These are phyloP conservation scores for Achroia grisella DNA, from an alignment of 1,140 invertebrate genomes.

Conservation along the genomic window DNA sequence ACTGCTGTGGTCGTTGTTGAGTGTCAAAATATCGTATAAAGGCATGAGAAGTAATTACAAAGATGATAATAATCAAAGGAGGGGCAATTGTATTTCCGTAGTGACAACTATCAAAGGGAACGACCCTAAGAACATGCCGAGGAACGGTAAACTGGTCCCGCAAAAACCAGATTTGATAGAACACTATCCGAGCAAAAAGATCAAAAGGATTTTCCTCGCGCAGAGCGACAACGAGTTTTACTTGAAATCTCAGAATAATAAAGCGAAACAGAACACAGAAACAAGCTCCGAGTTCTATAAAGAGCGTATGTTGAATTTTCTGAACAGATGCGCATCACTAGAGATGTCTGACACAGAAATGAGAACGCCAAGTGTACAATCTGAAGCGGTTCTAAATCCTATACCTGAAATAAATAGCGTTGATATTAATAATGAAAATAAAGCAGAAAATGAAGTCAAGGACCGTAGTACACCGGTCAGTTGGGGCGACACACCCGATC, in stretches of 20 bases:
- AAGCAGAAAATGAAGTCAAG: conserved; percentile 19
- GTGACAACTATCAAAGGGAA: conserved; percentile 73
- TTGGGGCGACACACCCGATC: conserved; percentile 63
- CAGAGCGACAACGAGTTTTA: conserved; percentile 67
- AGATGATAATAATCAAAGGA: conserved; percentile 61
- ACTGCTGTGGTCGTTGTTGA: conserved; percentile 75
- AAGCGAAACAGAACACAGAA: conserved; percentile 53
- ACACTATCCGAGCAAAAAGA: conserved; percentile 70
- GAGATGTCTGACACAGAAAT: conserved; percentile 51
- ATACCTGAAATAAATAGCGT: conserved; percentile 40
- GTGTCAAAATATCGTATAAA: conserved; percentile 74
- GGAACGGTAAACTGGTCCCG: conserved; percentile 60
- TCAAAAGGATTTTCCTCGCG: conserved; percentile 71
- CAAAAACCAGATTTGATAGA: conserved; percentile 71
- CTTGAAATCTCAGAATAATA: conserved; percentile 68
- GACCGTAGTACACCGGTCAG: conserved; percentile 43
- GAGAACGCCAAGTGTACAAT: conserved; percentile 44
- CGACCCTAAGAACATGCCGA: conserved; percentile 51
- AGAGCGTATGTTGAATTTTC: conserved; percentile 69
- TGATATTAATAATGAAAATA: conserved; percentile 26
- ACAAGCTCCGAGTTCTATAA: conserved; percentile 70
- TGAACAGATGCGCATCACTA: conserved; percentile 55
- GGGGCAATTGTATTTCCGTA: conserved; percentile 66
- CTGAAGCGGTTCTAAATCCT: conserved; percentile 39
- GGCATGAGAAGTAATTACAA: conserved; percentile 77